phyloP scores from a whole-genome alignment of 2,113 vertebrate species.

The Ailurus styani region DNA sequence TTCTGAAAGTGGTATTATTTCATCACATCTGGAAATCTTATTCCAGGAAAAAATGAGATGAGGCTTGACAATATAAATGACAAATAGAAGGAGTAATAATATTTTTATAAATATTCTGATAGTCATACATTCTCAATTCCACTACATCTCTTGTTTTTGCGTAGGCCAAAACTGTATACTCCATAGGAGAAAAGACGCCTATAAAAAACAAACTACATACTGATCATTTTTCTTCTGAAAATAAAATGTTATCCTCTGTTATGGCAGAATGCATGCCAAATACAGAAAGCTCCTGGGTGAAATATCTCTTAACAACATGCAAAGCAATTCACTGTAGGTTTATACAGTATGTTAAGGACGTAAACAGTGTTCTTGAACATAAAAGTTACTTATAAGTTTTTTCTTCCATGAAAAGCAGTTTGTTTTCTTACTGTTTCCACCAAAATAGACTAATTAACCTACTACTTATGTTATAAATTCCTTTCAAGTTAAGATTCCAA shows the following conservation, averaged over 20 bases:
- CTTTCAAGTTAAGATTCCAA: neutral
- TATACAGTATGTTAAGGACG: constrained; percentile 27
- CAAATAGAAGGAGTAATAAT: neutral
- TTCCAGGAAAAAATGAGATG: neutral
- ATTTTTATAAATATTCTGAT: constrained; percentile 49
- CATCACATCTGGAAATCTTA: constrained; percentile 50
- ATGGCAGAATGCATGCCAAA: constrained; percentile 36
- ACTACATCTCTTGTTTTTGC: constrained; percentile 18
- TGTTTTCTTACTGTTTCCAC: neutral
- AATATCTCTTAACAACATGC: constrained; percentile 34
- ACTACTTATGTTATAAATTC: neutral
- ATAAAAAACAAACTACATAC: constrained; percentile 59
- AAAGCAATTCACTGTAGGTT: constrained; percentile 34
- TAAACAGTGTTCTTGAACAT: neutral
- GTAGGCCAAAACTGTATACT: constrained; percentile 30
- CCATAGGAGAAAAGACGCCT: constrained; percentile 30
- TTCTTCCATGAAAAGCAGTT: neutral
- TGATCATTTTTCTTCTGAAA: constrained; percentile 63
- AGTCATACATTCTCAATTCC: constrained; percentile 44
- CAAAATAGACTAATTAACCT: neutral
- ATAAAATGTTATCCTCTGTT: constrained; percentile 40
- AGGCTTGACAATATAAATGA: neutral
- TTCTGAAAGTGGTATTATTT: constrained; percentile 12
- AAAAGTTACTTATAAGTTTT: neutral
- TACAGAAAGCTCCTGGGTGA: neutral